Evolutionary conservation across 2,888 invertebrate species (phyloP).

Genomic region (Lasius platythorax): DNA sequence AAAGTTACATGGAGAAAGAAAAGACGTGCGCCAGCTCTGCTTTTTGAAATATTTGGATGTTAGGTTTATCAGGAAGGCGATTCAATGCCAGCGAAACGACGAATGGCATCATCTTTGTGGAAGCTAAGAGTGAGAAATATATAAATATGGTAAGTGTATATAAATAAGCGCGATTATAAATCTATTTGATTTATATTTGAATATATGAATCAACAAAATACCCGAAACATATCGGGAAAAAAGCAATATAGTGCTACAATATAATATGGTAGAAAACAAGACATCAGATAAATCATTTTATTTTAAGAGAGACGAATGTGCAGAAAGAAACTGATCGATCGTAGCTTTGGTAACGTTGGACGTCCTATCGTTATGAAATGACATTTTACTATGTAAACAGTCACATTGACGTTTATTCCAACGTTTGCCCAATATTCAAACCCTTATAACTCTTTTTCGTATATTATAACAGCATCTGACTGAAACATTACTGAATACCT

Average conservation of each 20-base stretch:
- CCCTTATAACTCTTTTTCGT: slow-evolving; percentile 19
- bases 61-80: slow-evolving; percentile 16
- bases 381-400: slow-evolving; percentile 47
- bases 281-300: slow-evolving; percentile 13
- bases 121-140: neutral
- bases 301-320: neutral
- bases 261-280: slow-evolving; percentile 2
- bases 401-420: slow-evolving; percentile 52
- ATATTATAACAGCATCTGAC: neutral
- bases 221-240: neutral
- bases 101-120: neutral
- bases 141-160: neutral
- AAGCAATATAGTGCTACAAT: neutral
- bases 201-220: neutral
- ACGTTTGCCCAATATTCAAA: slow-evolving; percentile 40
- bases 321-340: slow-evolving; percentile 38
- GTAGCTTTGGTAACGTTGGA: slow-evolving; percentile 9
- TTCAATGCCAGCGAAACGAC: slow-evolving; percentile 19
- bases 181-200: neutral
- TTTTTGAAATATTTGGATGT: slow-evolving; percentile 47
- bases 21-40: slow-evolving; percentile 3
- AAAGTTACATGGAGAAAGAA: neutral
- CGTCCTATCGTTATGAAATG: slow-evolving; percentile 27
- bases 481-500: neutral
- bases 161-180: neutral